Base-by-base conservation (phyloP, 2,888 invertebrate genomes). In the Isoperla grammatica region DNA sequence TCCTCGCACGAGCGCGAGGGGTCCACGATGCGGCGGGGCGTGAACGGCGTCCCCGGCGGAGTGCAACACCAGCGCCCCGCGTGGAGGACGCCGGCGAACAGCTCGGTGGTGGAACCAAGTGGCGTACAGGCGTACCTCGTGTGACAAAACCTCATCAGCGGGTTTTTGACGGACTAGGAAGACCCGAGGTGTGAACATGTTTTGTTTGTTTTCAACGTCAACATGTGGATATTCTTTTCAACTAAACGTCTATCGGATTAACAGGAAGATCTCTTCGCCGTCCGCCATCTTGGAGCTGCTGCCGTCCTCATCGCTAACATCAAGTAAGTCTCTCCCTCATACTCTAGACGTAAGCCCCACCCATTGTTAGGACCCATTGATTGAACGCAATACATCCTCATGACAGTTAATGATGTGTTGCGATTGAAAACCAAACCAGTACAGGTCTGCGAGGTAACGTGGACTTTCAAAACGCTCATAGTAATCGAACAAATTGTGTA, bases 1-100 rank as follows among this genome's bases (percentile, higher is more conserved):
- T 89, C 89, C 69, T 88, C 88, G 60, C 79, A 90, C 69, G 90
- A 90, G 75, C 83, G 90, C 67, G 57, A 63, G 6, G 59, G 43
- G 22, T 62, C 62, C 3, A 19, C 55, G 15, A 63, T 67, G 23
- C 56, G 67, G 29, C 60, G 69, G 50, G 60, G 60, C 35, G 48
- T 59, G 43, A 59, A 57, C 42, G 53, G 39, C 53, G 53, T 37
- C 39, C 39, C 39, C 20, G 49, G n/a, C 1, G 53, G 39, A 11
- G 43, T 53, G 9, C 62, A 59, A 35, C 63, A 63, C 43, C 61
- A 61, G 76, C 70, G 81, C 74, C 66, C 79, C 75, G 60, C 73
- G 74, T 76, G 76, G 61, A 45, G 63, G 19, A 40, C 53, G 48
- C 71, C 74, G 61, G 71, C 74, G 66, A 70, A 73, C 61, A 50